Evolutionary conservation across 1,140 invertebrate species (phyloP).

Genomic region (Diachasmimorpha longicaudata): DNA sequence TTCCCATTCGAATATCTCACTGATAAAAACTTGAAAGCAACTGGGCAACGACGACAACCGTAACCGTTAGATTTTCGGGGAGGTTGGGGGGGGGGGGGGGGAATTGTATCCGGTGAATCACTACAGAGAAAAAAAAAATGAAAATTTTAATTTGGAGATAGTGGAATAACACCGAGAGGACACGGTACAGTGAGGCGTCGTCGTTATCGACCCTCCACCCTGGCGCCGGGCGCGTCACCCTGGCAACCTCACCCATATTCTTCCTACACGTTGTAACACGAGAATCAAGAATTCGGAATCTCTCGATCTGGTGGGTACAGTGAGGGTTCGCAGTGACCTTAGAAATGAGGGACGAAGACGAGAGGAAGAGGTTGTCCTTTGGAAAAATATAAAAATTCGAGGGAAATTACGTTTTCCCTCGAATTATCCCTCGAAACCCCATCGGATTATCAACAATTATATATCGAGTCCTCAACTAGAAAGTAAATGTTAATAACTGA

Average conservation of each 20-base stretch:
- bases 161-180: constrained; percentile 8
- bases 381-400: no score
- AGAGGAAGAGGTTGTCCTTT: no score
- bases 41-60: not conserved
- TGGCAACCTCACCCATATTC: constrained; percentile 23
- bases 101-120: not conserved
- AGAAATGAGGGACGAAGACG: no score
- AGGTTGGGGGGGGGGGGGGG: no score
- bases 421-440: no score
- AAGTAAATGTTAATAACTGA: no score
- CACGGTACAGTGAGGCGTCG: not conserved
- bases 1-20: not conserved
- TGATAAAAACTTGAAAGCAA: not conserved
- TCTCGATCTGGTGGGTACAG: not conserved
- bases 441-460: no score
- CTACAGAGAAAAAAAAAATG: not conserved
- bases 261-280: not conserved
- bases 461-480: no score
- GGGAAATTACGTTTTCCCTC: no score
- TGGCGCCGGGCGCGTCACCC: constrained; percentile 15
- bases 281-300: not conserved
- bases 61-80: not conserved
- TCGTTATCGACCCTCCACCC: constrained; percentile 18
- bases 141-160: not conserved
- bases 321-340: not conserved